Percentiles rank a stretch among this genome's conserved stretches.
Conservation (phyloP, 2,888 invertebrate species). For the Disparrhopalites patrizii region DNA sequence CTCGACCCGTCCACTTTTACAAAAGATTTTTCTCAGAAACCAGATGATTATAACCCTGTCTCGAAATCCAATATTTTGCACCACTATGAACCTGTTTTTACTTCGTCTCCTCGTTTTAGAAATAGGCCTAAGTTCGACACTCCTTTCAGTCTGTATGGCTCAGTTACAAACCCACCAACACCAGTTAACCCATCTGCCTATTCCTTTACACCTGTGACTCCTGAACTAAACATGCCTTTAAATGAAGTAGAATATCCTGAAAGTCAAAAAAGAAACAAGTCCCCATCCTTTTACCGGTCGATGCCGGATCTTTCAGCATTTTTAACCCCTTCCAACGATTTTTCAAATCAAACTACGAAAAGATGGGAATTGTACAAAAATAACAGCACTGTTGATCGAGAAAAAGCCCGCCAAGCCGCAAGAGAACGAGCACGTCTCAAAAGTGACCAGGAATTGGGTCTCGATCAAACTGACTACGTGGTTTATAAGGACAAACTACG, state of each 20-base stretch:
- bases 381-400: slow-evolving; percentile 51
- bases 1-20: too few relatives aligned
- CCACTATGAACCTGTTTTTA: slow-evolving; percentile 42
- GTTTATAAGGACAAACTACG: slow-evolving; percentile 49
- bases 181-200: slow-evolving; percentile 34
- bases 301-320: slow-evolving; percentile 41
- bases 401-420: slow-evolving; percentile 61
- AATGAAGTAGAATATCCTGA: background rate
- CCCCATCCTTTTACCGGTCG: slow-evolving; percentile 44
- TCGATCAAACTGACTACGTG: slow-evolving; percentile 48
- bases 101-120: slow-evolving; percentile 38
- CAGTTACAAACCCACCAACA: slow-evolving; percentile 44
- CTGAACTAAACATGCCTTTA: slow-evolving; percentile 11
- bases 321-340: slow-evolving; percentile 21
- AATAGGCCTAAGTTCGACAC: slow-evolving; percentile 40
- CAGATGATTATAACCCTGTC: too few relatives aligned
- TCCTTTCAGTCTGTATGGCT: slow-evolving; percentile 37
- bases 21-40: too few relatives aligned
- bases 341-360: slow-evolving; percentile 29
- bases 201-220: slow-evolving; percentile 25
- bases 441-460: slow-evolving; percentile 68
- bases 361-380: slow-evolving; percentile 47
- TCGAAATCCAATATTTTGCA: background rate
- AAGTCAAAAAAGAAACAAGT: slow-evolving; percentile 6
- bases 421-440: slow-evolving; percentile 64